A percentile compares a stretch with the other conserved stretches of the same genome.
phyloP scores from a whole-genome alignment of 1,140 invertebrate species.

The Anastatus disparis region DNA sequence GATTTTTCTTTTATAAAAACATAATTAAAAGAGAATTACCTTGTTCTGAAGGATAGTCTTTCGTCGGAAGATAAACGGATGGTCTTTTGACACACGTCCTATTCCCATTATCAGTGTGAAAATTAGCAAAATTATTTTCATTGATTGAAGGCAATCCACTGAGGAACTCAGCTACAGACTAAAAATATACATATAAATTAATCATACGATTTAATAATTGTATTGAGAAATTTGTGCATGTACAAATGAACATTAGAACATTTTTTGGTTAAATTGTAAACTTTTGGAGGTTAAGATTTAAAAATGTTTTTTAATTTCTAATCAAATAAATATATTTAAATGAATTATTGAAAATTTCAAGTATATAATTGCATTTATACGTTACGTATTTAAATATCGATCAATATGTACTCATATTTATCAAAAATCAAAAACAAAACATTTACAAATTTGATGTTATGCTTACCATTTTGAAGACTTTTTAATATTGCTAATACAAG shows the following conservation, averaged over 20 bases:
- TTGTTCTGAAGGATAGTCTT: constrained; percentile 90
- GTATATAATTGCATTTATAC: background rate
- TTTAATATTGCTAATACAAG: too few species aligned
- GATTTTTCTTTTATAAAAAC: too few species aligned
- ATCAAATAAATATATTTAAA: background rate
- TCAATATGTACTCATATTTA: background rate
- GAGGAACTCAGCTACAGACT: constrained; percentile 88
- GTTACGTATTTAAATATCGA: background rate
- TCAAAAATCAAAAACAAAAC: background rate
- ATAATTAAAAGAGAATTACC: too few species aligned
- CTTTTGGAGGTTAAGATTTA: constrained; percentile 17
- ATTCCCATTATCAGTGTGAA: constrained; percentile 86
- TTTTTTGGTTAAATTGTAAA: background rate
- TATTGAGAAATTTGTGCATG: too few species aligned
- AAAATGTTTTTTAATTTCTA: background rate
- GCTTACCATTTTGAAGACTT: constrained; percentile 52
- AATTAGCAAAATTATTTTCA: constrained; percentile 90
- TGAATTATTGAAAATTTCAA: too few species aligned
- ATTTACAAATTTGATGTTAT: background rate
- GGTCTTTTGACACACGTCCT: constrained; percentile 86
- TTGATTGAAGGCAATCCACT: constrained; percentile 91
- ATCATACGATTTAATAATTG: too few species aligned
- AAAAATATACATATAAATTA: constrained; percentile 51
- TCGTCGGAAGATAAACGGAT: constrained; percentile 89
- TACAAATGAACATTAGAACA: background rate